Conservation (phyloP, 2,888 invertebrate species). For the Cylloceria caligata region DNA sequence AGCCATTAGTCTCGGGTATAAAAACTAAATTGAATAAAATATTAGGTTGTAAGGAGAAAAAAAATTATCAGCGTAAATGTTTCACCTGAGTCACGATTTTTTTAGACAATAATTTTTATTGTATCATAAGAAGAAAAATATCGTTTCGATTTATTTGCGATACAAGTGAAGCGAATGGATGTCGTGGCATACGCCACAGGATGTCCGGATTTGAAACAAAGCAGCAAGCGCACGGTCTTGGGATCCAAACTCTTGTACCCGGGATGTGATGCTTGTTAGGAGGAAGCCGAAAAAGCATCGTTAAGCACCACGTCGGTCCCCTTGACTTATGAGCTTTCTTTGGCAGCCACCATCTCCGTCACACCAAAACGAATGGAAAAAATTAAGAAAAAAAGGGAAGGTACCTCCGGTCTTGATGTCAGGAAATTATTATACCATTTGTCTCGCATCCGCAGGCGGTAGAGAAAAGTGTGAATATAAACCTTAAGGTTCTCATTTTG, state of each 20-base stretch:
- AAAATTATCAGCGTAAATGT: too few species aligned
- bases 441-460: slow-evolving; percentile 68
- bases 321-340: slow-evolving; percentile 69
- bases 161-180: slow-evolving; percentile 11
- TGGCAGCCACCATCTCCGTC: slow-evolving; percentile 54
- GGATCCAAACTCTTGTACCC: slow-evolving; percentile 28
- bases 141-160: slow-evolving; percentile 12
- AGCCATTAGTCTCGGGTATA: too few species aligned
- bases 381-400: slow-evolving; percentile 49
- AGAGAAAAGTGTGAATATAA: slow-evolving; percentile 61
- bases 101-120: too few species aligned
- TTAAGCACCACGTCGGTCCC: slow-evolving; percentile 64
- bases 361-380: slow-evolving; percentile 16
- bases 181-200: slow-evolving; percentile 45
- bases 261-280: slow-evolving; percentile 64
- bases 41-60: too few species aligned
- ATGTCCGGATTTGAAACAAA: slow-evolving; percentile 68
- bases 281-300: slow-evolving; percentile 70
- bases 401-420: slow-evolving; percentile 68
- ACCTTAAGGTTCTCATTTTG: slow-evolving; percentile 37
- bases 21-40: too few species aligned
- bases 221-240: slow-evolving; percentile 35
- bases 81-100: too few species aligned
- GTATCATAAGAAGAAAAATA: background rate
- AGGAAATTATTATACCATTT: slow-evolving; percentile 73